Conservation (phyloP, 2,113 vertebrate genomes). For the Recurvirostra avosetta region DNA sequence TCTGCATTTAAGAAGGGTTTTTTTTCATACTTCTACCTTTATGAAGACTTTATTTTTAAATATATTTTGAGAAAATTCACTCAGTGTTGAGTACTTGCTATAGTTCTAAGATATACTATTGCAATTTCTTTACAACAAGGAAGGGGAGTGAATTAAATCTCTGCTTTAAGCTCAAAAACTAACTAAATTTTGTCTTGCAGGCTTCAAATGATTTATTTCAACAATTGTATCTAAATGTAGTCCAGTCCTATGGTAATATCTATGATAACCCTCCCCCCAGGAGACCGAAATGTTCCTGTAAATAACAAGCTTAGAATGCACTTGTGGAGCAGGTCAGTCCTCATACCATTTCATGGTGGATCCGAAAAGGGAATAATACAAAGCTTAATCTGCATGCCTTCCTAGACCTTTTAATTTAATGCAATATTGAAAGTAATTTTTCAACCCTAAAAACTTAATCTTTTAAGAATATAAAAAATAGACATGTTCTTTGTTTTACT, state of each 20-base stretch:
- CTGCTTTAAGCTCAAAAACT: background rate
- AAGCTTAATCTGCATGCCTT: background rate
- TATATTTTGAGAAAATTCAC: background rate
- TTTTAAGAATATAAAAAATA: background rate
- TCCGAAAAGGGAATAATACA: background rate
- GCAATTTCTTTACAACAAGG: background rate
- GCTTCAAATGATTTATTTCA: background rate
- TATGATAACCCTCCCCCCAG: background rate
- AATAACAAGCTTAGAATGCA: background rate
- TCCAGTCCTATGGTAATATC: background rate
- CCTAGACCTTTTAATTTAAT: background rate
- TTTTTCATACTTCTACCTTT: background rate
- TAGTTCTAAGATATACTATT: background rate
- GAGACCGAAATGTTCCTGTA: background rate
- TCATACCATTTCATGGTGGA: background rate
- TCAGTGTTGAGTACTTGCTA: background rate
- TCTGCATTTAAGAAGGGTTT: background rate
- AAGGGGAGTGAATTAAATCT: background rate
- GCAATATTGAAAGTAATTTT: background rate
- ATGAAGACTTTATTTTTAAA: background rate
- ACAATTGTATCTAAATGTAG: background rate
- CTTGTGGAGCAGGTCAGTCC: background rate
- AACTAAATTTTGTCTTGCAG: background rate
- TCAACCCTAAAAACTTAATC: background rate
- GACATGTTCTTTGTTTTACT: background rate